Conservation (phyloP, 92 coral and sea anemone genomes). For the Pocillopora meandrina region DNA sequence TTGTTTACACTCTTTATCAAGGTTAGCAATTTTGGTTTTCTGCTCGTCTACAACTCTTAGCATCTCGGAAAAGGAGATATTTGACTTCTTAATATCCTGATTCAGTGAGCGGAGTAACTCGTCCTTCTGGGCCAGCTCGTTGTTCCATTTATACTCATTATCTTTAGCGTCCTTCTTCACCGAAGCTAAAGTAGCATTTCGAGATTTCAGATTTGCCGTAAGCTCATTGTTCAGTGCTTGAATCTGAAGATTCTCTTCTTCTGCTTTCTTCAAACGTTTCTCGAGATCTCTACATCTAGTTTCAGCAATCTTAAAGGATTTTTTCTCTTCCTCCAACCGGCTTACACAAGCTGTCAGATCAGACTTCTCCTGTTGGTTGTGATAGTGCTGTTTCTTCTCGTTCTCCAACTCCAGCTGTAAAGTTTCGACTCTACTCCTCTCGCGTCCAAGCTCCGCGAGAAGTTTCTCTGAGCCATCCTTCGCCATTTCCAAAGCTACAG, state of each 20-base stretch:
- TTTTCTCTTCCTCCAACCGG: constrained; percentile 41
- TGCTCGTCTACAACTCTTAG: constrained; percentile 39
- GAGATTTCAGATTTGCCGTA: constrained; percentile 47
- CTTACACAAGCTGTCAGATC: constrained; percentile 42
- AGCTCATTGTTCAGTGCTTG: constrained; percentile 46
- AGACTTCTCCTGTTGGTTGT: constrained; percentile 33
- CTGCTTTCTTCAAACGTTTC: constrained; percentile 41
- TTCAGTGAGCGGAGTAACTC: constrained; percentile 4
- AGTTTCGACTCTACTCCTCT: constrained; percentile 45
- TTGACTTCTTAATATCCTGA: constrained; percentile 33
- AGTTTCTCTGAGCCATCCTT: constrained; percentile 67
- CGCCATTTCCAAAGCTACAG: constrained; percentile 54
- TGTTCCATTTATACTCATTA: constrained; percentile 42
- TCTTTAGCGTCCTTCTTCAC: constrained; percentile 34
- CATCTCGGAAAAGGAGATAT: constrained; percentile 32
- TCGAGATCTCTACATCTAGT: constrained; percentile 50
- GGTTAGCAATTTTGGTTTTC: constrained; percentile 40
- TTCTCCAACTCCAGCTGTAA: constrained; percentile 54
- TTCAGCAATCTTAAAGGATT: constrained; percentile 27
- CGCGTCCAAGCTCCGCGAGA: constrained; percentile 55
- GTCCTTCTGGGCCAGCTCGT: constrained; percentile 36
- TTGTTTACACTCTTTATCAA: constrained; percentile 47
- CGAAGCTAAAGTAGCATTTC: constrained; percentile 40
- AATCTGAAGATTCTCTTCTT: constrained; percentile 37
- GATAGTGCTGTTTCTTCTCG: constrained; percentile 42